Percentiles rank a stretch among this genome's conserved stretches.
Evolutionary conservation across 2,113 vertebrate species (phyloP).

Genomic region (Columbina picui): DNA sequence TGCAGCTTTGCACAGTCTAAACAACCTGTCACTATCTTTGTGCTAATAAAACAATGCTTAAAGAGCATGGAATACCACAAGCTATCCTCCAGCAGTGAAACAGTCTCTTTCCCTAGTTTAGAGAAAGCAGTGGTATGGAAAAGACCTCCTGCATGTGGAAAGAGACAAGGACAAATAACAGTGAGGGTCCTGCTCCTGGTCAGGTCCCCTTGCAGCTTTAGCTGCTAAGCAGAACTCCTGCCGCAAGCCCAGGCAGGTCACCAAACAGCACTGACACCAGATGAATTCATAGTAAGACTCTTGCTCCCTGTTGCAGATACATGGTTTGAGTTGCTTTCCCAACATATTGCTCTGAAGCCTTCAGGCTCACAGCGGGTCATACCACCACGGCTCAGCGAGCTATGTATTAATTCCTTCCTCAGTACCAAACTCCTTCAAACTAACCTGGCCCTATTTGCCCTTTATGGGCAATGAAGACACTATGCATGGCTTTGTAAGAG

Average conservation of each 20-base stretch:
- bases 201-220: neutral
- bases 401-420: neutral
- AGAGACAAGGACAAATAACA: neutral
- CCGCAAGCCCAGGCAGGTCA: neutral
- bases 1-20: neutral
- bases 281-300: neutral
- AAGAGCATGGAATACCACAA: neutral
- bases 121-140: neutral
- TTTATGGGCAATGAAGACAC: neutral
- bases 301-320: neutral
- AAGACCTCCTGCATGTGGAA: neutral
- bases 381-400: neutral
- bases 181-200: fast-evolving
- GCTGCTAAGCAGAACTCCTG: neutral
- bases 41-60: neutral
- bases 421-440: neutral
- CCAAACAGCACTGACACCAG: neutral
- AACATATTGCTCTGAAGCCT: neutral
- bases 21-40: neutral
- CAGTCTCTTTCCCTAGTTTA: neutral
- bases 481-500: neutral
- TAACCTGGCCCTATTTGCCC: neutral
- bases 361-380: neutral
- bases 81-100: neutral
- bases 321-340: neutral